phyloP scores from a whole-genome alignment of 1,140 invertebrate genomes.

The Drosophila sp. region DNA sequence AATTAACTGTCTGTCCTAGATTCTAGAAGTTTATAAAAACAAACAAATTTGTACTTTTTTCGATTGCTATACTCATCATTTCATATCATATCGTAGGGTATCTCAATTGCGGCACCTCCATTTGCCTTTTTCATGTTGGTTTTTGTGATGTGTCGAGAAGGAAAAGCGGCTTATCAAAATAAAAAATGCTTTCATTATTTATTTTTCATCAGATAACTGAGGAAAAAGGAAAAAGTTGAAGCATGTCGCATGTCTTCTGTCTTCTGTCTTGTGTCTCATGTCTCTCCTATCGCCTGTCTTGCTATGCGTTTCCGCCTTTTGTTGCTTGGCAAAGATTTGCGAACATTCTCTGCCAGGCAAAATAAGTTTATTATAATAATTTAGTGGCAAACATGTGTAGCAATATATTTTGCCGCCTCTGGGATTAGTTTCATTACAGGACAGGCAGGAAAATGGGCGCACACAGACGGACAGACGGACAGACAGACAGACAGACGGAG shows the following conservation, averaged over 20 bases:
- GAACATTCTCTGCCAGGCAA: conserved; percentile 35
- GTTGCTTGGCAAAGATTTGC: conserved; percentile 21
- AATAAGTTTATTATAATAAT: conserved; percentile 81
- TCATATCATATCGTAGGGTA: background rate
- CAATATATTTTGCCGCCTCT: conserved; percentile 48
- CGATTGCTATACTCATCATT: too few species aligned
- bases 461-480: conserved; percentile 1
- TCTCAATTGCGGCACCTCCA: background rate
- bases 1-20: too few species aligned
- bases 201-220: conserved; percentile 76
- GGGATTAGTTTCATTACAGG: conserved; percentile 21
- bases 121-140: background rate
- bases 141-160: conserved; percentile 28
- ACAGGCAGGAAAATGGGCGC: background rate
- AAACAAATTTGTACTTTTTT: too few species aligned
- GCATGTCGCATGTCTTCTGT: conserved; percentile 29
- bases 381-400: conserved; percentile 74
- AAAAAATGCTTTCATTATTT: conserved; percentile 81
- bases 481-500: conserved; percentile 23
- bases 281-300: background rate
- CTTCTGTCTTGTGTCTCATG: background rate
- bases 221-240: background rate
- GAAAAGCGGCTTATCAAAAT: conserved; percentile 81
- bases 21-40: too few species aligned
- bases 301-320: conserved; percentile 57